Evolutionary conservation across 2,888 invertebrate species (phyloP), one percentile per base, ranked within the genome.

Genomic region (Calameuta pallipes): DNA sequence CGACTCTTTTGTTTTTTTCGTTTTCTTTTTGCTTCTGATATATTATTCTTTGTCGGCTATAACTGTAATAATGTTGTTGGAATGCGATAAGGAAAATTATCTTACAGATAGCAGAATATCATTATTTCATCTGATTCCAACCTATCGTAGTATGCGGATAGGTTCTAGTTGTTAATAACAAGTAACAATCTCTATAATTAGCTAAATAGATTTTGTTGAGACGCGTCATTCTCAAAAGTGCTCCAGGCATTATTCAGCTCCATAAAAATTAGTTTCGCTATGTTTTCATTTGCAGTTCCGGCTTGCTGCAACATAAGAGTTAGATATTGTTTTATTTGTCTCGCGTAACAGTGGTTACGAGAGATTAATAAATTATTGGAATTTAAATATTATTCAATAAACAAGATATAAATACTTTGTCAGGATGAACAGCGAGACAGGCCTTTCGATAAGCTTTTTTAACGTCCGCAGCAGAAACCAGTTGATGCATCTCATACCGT

Each of bases 241-340:
- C 96, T 96, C 98, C 99, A 99, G 33, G 99, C 99, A 91, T 99
- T 99, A 92, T 99, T 99, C 84, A 99, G 93, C 93, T 99, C 99
- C 95, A 99, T 98, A 92, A 99, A 99, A 89, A 99, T 97, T 91
- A 98, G 93, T 93, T 97, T 98, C 12, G 99, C 99, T 86, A 99
- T 93, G 85, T 96, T 95, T 92, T 99, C 98, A 90, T 99, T 96
- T 36, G 96, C 95, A 4, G 97, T 97, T 56, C 98, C 98, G 89
- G 96, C 95, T 95, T 98, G 97, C 98, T 99, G 93, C 4, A 92
- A 94, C 86, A 83, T 78, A 84, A 84, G 90, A 83, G 78, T 15
- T 30, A 30, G 71, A 56, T 9, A 23, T 23, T 56, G 23, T 2
- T 56, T 56, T 56, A 23, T 80, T 69, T 13, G 6, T 30, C 9